Conservation (phyloP, 2,113 vertebrate species). For the Octodon degus region DNA sequence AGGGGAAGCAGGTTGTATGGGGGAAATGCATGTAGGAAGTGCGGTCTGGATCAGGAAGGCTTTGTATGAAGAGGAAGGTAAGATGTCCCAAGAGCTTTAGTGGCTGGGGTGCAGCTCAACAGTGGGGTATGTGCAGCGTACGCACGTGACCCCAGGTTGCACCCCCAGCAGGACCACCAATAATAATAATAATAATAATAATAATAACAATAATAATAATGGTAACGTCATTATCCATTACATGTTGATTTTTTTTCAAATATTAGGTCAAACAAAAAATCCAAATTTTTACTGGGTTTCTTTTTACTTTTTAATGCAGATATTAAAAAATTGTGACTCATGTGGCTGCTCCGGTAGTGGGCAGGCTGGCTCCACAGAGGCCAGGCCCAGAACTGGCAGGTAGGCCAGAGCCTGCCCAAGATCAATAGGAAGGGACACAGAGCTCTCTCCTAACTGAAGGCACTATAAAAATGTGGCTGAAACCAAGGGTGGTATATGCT, state of each 20-base stretch:
- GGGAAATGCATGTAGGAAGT: background rate
- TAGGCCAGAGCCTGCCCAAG: background rate
- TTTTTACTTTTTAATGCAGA: background rate
- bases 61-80: background rate
- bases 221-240: background rate
- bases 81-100: background rate
- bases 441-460: background rate
- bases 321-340: background rate
- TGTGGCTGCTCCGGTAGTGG: background rate
- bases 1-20: rapidly evolving
- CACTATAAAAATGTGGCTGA: background rate
- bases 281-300: background rate
- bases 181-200: no score
- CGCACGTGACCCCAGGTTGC: background rate
- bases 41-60: background rate
- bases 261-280: background rate
- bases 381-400: no score
- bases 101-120: background rate
- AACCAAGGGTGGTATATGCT: background rate
- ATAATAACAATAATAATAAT: no score
- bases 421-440: background rate
- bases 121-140: background rate
- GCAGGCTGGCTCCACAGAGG: background rate
- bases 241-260: background rate
- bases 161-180: background rate